A percentile compares a stretch with the other conserved stretches of the same genome.
Evolutionary conservation across 1,140 invertebrate genomes (phyloP).

Genomic region (Linepithema humile): DNA sequence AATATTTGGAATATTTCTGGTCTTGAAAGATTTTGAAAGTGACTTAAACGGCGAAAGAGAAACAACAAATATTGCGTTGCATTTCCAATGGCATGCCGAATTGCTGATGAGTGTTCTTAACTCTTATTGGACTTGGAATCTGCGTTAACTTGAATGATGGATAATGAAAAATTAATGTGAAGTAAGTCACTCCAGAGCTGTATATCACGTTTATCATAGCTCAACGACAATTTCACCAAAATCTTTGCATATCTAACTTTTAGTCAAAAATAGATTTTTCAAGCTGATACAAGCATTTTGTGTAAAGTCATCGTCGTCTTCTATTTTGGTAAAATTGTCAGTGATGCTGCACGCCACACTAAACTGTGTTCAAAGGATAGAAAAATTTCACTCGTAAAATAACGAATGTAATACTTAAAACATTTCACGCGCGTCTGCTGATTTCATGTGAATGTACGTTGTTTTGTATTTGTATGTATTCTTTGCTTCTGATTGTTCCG

Average conservation of each 20-base stretch:
- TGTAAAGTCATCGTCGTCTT: constrained; percentile 63
- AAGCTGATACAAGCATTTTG: constrained; percentile 64
- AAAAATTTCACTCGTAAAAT: constrained; percentile 74
- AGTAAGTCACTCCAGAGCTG: constrained; percentile 78
- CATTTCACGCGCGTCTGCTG: constrained; percentile 75
- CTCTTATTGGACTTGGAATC: constrained; percentile 74
- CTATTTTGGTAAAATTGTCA: constrained; percentile 77
- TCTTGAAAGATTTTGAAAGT: background rate
- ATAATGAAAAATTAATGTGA: constrained; percentile 71
- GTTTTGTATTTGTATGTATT: background rate
- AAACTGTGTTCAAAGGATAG: constrained; percentile 83
- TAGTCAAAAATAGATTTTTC: constrained; percentile 72
- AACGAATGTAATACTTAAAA: constrained; percentile 71
- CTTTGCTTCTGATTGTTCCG: constrained; percentile 38
- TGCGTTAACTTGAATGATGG: constrained; percentile 71
- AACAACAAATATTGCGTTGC: constrained; percentile 71
- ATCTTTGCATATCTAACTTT: constrained; percentile 65
- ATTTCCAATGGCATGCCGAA: constrained; percentile 80
- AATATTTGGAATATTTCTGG: background rate
- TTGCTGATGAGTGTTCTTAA: constrained; percentile 70
- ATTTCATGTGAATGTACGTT: constrained; percentile 75
- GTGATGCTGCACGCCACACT: constrained; percentile 80
- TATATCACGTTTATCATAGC: constrained; percentile 80
- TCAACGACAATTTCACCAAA: constrained; percentile 78
- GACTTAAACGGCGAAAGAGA: background rate